Evolutionary conservation across 2,797 vertebrate species (phyloP).

Genomic region (Todus mexicanus): DNA sequence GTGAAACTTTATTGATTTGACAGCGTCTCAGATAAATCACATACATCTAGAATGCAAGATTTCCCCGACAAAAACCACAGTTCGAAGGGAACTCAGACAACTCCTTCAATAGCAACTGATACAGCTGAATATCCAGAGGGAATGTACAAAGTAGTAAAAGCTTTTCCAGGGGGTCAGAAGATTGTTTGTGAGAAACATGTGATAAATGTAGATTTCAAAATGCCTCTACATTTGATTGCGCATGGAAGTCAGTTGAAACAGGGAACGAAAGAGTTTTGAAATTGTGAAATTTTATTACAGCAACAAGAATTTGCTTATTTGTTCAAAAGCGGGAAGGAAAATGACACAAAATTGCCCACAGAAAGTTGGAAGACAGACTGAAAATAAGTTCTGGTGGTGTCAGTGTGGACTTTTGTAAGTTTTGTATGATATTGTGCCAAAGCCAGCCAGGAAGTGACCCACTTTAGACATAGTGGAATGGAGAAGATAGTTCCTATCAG

Average conservation of each 20-base stretch:
- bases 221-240: not conserved
- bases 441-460: not conserved
- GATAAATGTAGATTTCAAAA: not conserved
- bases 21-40: constrained; percentile 14
- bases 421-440: not conserved
- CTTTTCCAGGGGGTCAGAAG: not conserved
- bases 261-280: not conserved
- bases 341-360: not conserved
- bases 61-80: not conserved
- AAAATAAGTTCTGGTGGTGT: not conserved
- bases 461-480: not conserved
- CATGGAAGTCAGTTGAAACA: not conserved
- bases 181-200: not conserved
- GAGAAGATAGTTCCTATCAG: not conserved
- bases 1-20: constrained; percentile 41
- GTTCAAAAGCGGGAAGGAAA: not conserved
- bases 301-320: not conserved
- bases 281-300: not conserved
- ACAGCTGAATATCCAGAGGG: not conserved
- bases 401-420: not conserved
- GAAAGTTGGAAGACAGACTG: not conserved
- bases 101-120: not conserved
- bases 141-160: not conserved
- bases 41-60: constrained; percentile 6
- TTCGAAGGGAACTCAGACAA: not conserved